phyloP scores from a whole-genome alignment of 2,113 vertebrate genomes.

The Vireo altiloquus region DNA sequence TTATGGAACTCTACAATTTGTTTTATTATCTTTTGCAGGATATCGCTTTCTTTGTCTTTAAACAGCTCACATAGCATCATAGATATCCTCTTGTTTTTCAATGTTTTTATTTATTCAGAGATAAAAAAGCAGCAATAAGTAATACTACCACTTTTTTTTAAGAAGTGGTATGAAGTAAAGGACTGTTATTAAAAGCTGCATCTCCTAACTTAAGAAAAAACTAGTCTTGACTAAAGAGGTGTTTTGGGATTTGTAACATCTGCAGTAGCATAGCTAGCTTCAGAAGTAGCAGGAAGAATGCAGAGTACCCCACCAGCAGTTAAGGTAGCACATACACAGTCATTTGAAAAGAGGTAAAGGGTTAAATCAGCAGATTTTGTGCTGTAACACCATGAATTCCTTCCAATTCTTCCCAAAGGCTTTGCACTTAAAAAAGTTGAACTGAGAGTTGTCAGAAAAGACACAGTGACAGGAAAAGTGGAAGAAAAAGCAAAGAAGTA shows the following conservation, averaged over 20 bases:
- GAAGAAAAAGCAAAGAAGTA: neutral
- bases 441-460: neutral
- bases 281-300: neutral
- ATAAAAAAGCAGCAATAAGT: neutral
- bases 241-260: neutral
- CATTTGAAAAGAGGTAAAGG: neutral
- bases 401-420: neutral
- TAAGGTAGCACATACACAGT: neutral
- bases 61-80: neutral
- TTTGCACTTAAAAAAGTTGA: neutral
- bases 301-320: neutral
- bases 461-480: neutral
- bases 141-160: neutral
- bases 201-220: neutral
- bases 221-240: neutral
- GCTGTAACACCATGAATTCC: neutral
- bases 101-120: neutral
- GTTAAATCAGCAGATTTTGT: neutral
- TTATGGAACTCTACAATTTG: neutral
- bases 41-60: neutral
- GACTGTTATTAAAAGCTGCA: neutral
- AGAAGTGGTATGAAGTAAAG: neutral
- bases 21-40: neutral
- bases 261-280: neutral
- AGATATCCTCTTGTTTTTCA: neutral